These are phyloP conservation scores for Leptopilina drosophilae DNA, from an alignment of 2,888 invertebrate species.

Conservation along the genomic window DNA sequence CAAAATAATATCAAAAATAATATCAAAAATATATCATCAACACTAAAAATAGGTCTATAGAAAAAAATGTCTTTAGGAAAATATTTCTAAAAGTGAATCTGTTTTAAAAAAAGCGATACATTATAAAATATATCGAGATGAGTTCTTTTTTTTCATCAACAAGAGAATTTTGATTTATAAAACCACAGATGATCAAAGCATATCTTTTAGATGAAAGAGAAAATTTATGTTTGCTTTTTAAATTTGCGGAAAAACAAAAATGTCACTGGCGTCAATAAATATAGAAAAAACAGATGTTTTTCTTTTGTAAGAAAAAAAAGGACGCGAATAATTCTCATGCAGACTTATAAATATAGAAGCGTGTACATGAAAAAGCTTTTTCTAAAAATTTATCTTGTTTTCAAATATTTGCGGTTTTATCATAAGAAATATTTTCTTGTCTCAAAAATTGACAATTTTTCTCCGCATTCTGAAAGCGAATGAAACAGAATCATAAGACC, in stretches of 20 bases:
- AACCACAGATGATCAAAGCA: constrained; percentile 1
- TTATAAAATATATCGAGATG: background rate
- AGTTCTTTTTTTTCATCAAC: too few relatives aligned
- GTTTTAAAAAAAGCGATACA: too few relatives aligned
- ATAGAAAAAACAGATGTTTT: too few relatives aligned
- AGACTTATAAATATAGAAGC: background rate
- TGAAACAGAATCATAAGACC: too few relatives aligned
- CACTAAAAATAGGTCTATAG: too few relatives aligned
- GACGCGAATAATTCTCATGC: background rate
- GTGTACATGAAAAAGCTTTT: background rate
- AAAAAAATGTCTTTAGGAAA: too few relatives aligned
- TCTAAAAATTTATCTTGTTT: constrained; percentile 4
- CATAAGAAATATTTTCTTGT: background rate
- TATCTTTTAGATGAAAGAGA: background rate
- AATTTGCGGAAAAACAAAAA: constrained; percentile 1
- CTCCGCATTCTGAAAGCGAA: too few relatives aligned
- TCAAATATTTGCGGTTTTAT: constrained; percentile 2
- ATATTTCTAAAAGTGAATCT: too few relatives aligned
- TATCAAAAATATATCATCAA: too few relatives aligned
- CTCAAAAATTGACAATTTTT: too few relatives aligned
- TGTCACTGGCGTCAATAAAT: background rate
- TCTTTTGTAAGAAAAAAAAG: too few relatives aligned
- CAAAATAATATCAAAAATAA: too few relatives aligned
- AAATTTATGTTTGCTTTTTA: background rate
- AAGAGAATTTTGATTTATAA: constrained; percentile 10